phyloP scores from a whole-genome alignment of 2,113 vertebrate genomes.

The Albula glossodonta region DNA sequence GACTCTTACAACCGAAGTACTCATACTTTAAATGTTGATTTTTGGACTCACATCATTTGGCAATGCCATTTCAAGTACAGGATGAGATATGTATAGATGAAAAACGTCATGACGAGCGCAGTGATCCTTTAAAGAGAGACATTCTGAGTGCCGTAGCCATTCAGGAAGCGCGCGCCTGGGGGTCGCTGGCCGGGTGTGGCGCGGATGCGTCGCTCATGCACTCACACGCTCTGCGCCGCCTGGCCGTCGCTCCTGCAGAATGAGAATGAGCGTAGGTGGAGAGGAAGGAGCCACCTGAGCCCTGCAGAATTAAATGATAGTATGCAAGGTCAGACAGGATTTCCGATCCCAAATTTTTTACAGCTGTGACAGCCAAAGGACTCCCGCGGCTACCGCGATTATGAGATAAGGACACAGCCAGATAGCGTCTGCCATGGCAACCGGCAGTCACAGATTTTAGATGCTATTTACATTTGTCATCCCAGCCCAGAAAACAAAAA shows the following conservation, averaged over 20 bases:
- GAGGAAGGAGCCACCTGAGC: background rate
- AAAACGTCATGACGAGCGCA: too few species aligned
- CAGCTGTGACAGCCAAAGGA: background rate
- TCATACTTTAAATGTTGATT: too few species aligned
- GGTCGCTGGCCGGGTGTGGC: background rate
- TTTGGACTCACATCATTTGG: too few species aligned
- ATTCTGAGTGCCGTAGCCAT: too few species aligned
- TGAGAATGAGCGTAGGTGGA: constrained; percentile 11
- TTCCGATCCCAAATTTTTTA: background rate
- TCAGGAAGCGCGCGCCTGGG: too few species aligned
- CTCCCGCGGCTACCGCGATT: background rate
- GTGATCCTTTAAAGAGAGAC: too few species aligned
- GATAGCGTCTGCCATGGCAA: background rate
- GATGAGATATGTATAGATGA: too few species aligned
- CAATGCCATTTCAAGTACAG: too few species aligned
- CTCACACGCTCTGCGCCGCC: too few species aligned
- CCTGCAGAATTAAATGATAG: background rate
- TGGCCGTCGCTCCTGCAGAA: background rate
- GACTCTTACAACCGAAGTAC: too few species aligned
- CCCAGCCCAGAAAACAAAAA: background rate
- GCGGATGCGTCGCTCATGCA: background rate
- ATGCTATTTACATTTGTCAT: constrained; percentile 9
- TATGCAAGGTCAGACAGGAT: background rate
- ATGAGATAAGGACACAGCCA: constrained; percentile 1
- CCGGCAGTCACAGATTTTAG: background rate